phyloP scores from a whole-genome alignment of 2,113 vertebrate species.

The Neolamprologus caudopunctatus region DNA sequence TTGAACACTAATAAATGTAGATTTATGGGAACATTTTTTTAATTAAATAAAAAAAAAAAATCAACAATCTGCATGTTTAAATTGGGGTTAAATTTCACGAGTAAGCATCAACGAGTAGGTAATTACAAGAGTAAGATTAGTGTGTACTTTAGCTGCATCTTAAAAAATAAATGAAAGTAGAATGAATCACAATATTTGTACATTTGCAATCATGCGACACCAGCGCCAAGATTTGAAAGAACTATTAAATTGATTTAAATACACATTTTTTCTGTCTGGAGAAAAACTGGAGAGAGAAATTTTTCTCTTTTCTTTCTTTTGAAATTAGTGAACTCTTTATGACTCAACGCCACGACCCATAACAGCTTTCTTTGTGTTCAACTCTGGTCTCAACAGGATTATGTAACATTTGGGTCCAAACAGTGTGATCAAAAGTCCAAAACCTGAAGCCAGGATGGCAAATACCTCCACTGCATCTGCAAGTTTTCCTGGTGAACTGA shows the following conservation, averaged over 20 bases:
- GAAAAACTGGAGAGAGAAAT: neutral
- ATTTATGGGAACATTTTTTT: neutral
- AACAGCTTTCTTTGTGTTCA: too few relatives aligned
- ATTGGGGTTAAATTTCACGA: neutral
- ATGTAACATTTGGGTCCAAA: too few relatives aligned
- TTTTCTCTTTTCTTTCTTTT: neutral
- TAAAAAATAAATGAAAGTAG: neutral
- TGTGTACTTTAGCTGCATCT: neutral
- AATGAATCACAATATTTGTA: accelerated
- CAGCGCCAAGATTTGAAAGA: accelerated
- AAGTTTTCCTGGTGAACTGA: too few relatives aligned
- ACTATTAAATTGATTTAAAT: accelerated
- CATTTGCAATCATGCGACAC: neutral
- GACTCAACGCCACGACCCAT: neutral
- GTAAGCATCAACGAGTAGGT: neutral
- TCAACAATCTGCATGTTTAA: neutral
- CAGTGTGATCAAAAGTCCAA: too few relatives aligned
- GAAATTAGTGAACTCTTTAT: neutral
- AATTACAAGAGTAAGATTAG: accelerated
- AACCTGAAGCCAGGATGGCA: too few relatives aligned
- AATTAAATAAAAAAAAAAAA: neutral
- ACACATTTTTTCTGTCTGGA: neutral
- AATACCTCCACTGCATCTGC: too few relatives aligned
- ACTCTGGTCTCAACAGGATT: too few relatives aligned
- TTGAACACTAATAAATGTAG: neutral